Base-by-base conservation (phyloP, 2,888 invertebrate genomes). In the Blastobasis lacticolella region DNA sequence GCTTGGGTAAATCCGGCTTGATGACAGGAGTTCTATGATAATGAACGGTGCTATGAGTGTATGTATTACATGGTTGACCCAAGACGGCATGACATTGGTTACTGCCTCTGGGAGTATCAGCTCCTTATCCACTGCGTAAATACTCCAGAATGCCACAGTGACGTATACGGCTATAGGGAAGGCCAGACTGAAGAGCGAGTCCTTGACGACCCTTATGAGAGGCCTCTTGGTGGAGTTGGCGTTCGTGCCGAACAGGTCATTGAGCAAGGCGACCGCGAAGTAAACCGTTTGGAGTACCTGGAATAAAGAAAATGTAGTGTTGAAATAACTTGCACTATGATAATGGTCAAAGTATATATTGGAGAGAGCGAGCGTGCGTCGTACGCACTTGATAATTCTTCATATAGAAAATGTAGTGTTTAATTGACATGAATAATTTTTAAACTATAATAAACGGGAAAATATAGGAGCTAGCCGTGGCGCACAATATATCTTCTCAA, bases 31-130 rank as follows among this genome's bases (percentile, higher is more conserved):
- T 80, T 97, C 97, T 48, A 95, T 64, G 0, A 94, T 58, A 9
- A 94, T 92, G 61, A 95, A 93, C 0, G 95, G 86, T 62, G 94
- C 86, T 50, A 97, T 93, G 59, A 93, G 91, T 1, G 97, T 95
- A 76, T 97, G 97, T 91, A 95, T 91, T 0, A 93, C 84, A 72
- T 97, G 97, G 75, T 98, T 98, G 37, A 97, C 78, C 97, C 97
- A 97, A 38, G 77, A 77, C 2, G 98, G 97, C 64, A 96, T 94
- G 52, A 92, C 91, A n/a, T 89, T 83, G 68, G 95, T 96, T 50
- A 97, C 75, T 4, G 90, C 90, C 63, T 91, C 91, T 0, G 97
- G 97, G 67, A 95, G 93, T 37, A 98, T 95, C n/a, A 97, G 82
- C 64, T 96, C 95, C 56, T 96, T 92, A 75, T 98, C 94, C 41